Evolutionary conservation across 2,797 vertebrate species (phyloP).

Genomic region (Taeniopygia guttata): DNA sequence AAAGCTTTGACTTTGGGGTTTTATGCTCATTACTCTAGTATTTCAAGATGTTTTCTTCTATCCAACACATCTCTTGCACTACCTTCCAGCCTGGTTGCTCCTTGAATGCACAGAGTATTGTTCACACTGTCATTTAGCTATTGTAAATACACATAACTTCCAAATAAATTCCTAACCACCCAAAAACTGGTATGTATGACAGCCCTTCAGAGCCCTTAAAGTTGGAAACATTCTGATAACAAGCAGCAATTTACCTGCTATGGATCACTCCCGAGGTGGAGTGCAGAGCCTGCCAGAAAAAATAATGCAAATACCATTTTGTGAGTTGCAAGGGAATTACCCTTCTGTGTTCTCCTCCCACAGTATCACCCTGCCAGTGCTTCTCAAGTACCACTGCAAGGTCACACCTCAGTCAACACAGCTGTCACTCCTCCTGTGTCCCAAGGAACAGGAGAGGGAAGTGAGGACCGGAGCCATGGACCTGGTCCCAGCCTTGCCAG

Average conservation of each 20-base stretch:
- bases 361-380: not conserved
- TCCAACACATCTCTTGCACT: not conserved
- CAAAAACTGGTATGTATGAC: not conserved
- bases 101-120: rapidly evolving
- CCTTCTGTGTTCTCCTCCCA: not conserved
- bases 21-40: not conserved
- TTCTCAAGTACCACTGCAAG: not conserved
- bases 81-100: not conserved
- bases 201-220: not conserved
- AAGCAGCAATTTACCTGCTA: not conserved
- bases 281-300: not conserved
- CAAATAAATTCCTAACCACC: not conserved
- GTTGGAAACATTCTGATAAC: not conserved
- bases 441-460: not conserved
- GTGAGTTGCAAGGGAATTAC: not conserved
- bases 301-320: not conserved
- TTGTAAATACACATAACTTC: not conserved
- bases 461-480: not conserved
- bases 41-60: not conserved
- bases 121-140: not conserved
- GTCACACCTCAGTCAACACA: not conserved
- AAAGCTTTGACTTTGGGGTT: not conserved
- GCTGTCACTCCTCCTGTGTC: not conserved
- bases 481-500: not conserved
- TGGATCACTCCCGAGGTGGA: not conserved